These are phyloP conservation scores for Branchellion lobata DNA, from an alignment of 2,888 invertebrate species.

Conservation along the genomic window DNA sequence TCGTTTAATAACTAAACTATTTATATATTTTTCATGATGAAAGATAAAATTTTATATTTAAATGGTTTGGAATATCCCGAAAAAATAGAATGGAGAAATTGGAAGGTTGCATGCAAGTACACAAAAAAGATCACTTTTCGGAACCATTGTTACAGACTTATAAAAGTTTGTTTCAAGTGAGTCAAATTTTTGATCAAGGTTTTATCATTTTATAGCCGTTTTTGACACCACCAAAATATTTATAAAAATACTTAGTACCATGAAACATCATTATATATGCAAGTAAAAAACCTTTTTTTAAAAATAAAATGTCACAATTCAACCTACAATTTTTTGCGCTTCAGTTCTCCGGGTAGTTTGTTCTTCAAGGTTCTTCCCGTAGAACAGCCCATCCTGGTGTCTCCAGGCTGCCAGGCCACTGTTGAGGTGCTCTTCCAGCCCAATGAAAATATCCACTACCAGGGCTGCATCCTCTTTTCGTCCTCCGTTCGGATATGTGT, in stretches of 20 bases:
- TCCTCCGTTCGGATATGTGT: neutral
- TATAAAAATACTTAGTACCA: too few relatives aligned
- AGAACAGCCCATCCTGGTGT: neutral
- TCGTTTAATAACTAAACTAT: too few relatives aligned
- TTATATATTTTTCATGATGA: neutral
- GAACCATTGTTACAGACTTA: neutral
- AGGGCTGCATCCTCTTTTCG: neutral
- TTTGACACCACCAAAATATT: too few relatives aligned
- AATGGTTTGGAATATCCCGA: neutral
- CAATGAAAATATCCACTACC: neutral
- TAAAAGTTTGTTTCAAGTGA: neutral
- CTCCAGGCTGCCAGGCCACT: neutral
- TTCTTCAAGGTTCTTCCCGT: neutral
- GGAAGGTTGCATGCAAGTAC: neutral
- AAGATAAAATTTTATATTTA: neutral
- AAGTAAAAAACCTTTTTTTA: too few relatives aligned
- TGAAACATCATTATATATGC: too few relatives aligned
- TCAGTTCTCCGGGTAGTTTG: neutral
- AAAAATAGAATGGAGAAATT: slow-evolving; percentile 8
- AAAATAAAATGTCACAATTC: too few relatives aligned
- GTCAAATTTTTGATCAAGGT: too few relatives aligned
- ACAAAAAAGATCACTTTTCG: neutral
- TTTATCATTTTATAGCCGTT: too few relatives aligned
- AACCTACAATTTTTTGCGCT: too few relatives aligned
- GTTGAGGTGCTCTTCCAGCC: neutral